These are phyloP conservation scores for Gallinago nigripennis DNA, from an alignment of 2,797 vertebrate genomes.

Conservation along the genomic window DNA sequence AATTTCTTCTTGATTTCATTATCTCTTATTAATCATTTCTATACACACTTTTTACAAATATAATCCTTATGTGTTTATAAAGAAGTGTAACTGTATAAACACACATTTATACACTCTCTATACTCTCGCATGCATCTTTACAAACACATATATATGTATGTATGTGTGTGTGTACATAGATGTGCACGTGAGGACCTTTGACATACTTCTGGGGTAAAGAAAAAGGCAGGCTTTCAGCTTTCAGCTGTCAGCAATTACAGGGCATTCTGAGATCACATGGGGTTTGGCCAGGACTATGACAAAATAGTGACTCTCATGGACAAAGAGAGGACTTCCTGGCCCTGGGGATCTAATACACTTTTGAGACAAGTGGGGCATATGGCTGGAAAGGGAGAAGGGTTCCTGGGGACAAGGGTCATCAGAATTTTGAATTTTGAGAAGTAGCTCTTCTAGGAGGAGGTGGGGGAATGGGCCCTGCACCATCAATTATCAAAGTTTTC, in stretches of 20 bases:
- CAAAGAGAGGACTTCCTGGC: not conserved
- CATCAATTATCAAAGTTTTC: not conserved
- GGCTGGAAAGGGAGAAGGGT: not conserved
- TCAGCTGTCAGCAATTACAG: not conserved
- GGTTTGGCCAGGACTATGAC: not conserved
- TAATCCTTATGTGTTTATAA: not conserved
- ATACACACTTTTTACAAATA: not conserved
- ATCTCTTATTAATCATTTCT: not conserved
- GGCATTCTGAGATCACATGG: not conserved
- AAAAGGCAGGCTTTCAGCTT: not conserved
- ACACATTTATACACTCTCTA: not conserved
- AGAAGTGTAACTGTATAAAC: not conserved
- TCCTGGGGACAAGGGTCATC: not conserved
- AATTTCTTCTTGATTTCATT: not conserved
- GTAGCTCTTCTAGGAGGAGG: not conserved
- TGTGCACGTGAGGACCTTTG: not conserved
- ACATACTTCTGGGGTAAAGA: not conserved
- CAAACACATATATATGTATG: not conserved
- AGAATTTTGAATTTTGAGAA: not conserved
- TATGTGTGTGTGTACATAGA: accelerated
- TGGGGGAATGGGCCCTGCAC: accelerated
- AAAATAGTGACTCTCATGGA: not conserved
- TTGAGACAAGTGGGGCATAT: not conserved
- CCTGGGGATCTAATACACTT: not conserved
- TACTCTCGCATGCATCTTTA: not conserved